Evolutionary conservation across 2,113 vertebrate species (phyloP), one percentile per base, ranked within the genome.

Genomic region (Bubo blakistoni): DNA sequence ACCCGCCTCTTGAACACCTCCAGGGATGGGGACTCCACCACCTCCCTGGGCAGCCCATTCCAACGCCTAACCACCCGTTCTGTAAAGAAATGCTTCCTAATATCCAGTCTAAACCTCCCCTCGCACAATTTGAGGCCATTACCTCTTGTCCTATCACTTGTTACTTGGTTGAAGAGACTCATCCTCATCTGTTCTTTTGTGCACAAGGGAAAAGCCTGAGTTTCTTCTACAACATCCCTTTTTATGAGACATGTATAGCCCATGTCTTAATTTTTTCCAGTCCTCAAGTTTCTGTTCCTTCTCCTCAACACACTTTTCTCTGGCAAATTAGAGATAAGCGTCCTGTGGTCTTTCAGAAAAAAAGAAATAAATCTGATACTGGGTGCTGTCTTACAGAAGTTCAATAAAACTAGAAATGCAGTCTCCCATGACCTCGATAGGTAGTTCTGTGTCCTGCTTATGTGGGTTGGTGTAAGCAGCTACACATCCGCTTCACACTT

Each of bases 351-450:
- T 93, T 71, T 71, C n/a, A 46, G 46, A 1, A 51, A 69, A 81
- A 71, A 81, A 49, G 18, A 24, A 16, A 12, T 29, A 44, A 20
- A 22, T 30, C 54, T 74, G 26, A 18, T 74, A 52, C 7, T 32
- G 30, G 6, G 1, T 69, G 8, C 5, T n/a, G 13, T 74, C 16
- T 65, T 61, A 61, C 8, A 38, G 78, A 62, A 67, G 1, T 27
- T 27, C 19, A 61, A 32, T 42, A n/a, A 81, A 58, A 29, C 14
- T 54, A 38, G 25, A 62, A 87, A 71, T 24, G 42, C 7, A 42
- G 6, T 84, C 16, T 69, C 20, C 18, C 34, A 47, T 0, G 10
- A 52, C 16, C 36, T 71, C 1, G 1, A 21, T 10, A 57, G 52
- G 36, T 40, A 81, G 25, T 20, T 77, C n/a, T 17, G 36, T 62